A percentile compares a stretch with the other conserved stretches of the same genome.
Conservation (phyloP, 2,888 invertebrate species). For the Arge pagana region DNA sequence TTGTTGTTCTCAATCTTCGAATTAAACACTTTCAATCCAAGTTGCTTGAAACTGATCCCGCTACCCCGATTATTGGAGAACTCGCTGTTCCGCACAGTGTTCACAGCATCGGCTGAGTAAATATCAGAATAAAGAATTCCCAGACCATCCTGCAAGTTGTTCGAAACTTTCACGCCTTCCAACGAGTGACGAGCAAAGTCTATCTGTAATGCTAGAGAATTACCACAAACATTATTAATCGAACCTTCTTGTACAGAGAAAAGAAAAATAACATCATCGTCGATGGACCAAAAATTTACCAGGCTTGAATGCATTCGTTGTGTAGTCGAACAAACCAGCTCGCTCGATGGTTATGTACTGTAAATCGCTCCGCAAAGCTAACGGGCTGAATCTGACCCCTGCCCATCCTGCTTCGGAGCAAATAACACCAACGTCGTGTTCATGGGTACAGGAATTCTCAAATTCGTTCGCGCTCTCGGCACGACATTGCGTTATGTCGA, state of each 20-base stretch:
- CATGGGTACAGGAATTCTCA: slow-evolving; percentile 86
- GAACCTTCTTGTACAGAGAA: neutral
- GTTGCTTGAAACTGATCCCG: slow-evolving; percentile 87
- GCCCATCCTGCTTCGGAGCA: slow-evolving; percentile 95
- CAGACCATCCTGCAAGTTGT: slow-evolving; percentile 91
- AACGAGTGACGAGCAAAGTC: slow-evolving; percentile 83
- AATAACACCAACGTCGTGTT: slow-evolving; percentile 84
- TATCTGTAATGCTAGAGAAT: slow-evolving; percentile 74
- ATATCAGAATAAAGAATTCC: slow-evolving; percentile 94
- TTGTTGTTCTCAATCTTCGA: slow-evolving; percentile 82
- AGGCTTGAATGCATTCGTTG: slow-evolving; percentile 84
- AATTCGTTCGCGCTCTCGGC: slow-evolving; percentile 78
- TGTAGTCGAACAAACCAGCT: slow-evolving; percentile 92
- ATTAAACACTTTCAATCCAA: slow-evolving; percentile 80
- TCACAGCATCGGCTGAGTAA: slow-evolving; percentile 81
- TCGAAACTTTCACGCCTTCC: slow-evolving; percentile 78
- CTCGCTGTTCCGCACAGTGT: slow-evolving; percentile 82
- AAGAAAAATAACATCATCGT: neutral
- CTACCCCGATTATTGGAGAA: slow-evolving; percentile 84
- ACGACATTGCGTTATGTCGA: slow-evolving; percentile 86
- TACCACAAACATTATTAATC: neutral
- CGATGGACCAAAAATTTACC: too few species aligned
- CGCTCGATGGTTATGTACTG: slow-evolving; percentile 88
- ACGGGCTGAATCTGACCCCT: slow-evolving; percentile 85
- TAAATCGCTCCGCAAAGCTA: slow-evolving; percentile 84